phyloP scores from a whole-genome alignment of 2,888 invertebrate genomes.

The Anarsia innoxiella region DNA sequence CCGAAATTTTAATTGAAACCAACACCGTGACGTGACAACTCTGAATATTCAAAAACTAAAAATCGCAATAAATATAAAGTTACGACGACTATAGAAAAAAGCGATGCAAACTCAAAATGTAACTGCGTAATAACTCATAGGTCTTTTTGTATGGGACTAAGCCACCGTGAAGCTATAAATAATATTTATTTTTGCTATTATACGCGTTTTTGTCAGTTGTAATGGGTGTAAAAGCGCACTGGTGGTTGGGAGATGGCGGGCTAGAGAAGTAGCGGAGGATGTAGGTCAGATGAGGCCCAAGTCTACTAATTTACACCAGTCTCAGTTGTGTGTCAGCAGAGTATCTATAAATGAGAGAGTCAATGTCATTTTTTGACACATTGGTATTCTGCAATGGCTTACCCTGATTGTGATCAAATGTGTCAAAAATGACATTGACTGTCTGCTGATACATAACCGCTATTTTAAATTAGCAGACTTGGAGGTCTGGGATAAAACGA shows the following conservation, averaged over 20 bases:
- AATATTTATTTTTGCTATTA: slow-evolving; percentile 75
- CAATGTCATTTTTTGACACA: no score
- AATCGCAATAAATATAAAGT: slow-evolving; percentile 70
- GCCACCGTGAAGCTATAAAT: slow-evolving; percentile 75
- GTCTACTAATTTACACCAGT: no score
- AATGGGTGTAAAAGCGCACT: slow-evolving; percentile 60
- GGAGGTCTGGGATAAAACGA: no score
- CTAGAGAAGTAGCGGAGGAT: slow-evolving; percentile 23
- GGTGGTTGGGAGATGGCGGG: slow-evolving; percentile 32
- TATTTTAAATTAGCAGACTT: no score
- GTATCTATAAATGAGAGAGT: no score
- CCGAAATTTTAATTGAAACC: slow-evolving; percentile 37
- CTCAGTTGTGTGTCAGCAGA: no score
- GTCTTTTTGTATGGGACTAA: slow-evolving; percentile 71
- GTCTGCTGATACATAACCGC: no score
- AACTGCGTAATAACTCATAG: slow-evolving; percentile 70
- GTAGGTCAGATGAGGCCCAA: no score
- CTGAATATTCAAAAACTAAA: slow-evolving; percentile 64
- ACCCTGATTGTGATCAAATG: no score
- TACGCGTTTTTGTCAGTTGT: slow-evolving; percentile 72
- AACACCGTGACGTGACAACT: slow-evolving; percentile 60
- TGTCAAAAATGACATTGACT: no score
- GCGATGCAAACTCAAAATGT: slow-evolving; percentile 65
- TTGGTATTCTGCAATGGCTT: no score
- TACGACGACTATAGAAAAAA: slow-evolving; percentile 66